Evolutionary conservation across 2,797 vertebrate genomes (phyloP).

Genomic region (Amblyraja radiata): DNA sequence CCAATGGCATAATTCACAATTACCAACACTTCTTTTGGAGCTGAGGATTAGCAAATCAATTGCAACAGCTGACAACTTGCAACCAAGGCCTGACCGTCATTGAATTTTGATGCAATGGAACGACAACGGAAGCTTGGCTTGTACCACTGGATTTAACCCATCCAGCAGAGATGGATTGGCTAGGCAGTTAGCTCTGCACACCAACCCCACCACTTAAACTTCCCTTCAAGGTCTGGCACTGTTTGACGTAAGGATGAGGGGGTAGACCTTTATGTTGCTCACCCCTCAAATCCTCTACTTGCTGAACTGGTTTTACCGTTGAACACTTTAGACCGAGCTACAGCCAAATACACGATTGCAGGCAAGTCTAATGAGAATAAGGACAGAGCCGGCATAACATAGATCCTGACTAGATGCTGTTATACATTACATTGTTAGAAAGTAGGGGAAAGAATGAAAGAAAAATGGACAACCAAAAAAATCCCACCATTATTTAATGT

Average conservation of each 20-base stretch:
- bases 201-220: background rate
- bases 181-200: background rate
- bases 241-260: background rate
- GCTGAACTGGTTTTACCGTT: background rate
- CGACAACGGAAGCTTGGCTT: too few relatives aligned
- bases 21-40: too few relatives aligned
- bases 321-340: background rate
- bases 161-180: too few relatives aligned
- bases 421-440: background rate
- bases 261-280: background rate
- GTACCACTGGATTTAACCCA: too few relatives aligned
- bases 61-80: too few relatives aligned
- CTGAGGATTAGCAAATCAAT: too few relatives aligned
- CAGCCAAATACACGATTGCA: background rate
- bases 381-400: background rate
- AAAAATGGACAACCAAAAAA: background rate
- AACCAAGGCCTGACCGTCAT: too few relatives aligned
- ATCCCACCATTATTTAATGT: background rate
- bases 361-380: background rate
- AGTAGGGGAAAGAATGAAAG: background rate
- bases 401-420: background rate
- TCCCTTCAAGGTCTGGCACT: background rate
- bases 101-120: too few relatives aligned
- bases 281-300: background rate
- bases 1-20: too few relatives aligned